Conservation (phyloP, 2,888 invertebrate genomes). For the Pasiphila rectangulata region DNA sequence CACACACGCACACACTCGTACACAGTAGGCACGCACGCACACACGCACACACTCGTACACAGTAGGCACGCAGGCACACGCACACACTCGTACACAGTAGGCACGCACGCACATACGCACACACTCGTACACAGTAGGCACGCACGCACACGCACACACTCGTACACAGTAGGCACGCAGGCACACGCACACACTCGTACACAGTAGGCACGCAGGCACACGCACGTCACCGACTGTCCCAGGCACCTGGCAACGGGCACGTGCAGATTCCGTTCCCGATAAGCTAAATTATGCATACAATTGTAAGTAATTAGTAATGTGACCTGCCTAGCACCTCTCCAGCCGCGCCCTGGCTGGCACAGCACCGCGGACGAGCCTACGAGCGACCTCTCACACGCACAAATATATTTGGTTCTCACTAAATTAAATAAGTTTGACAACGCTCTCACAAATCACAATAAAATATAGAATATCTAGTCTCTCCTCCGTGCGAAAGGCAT, state of each 20-base stretch:
- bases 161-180: no score
- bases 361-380: not conserved
- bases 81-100: no score
- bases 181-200: no score
- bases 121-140: no score
- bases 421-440: constrained; percentile 43
- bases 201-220: no score
- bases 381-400: constrained; percentile 38
- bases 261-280: no score
- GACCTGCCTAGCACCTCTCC: not conserved
- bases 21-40: not conserved
- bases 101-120: no score
- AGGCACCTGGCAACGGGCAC: no score
- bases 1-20: constrained; percentile 12
- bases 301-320: no score
- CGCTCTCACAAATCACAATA: constrained; percentile 44
- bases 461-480: constrained; percentile 33
- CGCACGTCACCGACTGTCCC: no score
- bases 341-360: not conserved
- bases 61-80: not conserved
- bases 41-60: not conserved
- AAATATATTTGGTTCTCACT: constrained; percentile 72
- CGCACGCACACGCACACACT: no score
- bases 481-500: constrained; percentile 19
- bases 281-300: no score